phyloP scores from a whole-genome alignment of 2,888 invertebrate species.

The Xestoiulus laeticollis region DNA sequence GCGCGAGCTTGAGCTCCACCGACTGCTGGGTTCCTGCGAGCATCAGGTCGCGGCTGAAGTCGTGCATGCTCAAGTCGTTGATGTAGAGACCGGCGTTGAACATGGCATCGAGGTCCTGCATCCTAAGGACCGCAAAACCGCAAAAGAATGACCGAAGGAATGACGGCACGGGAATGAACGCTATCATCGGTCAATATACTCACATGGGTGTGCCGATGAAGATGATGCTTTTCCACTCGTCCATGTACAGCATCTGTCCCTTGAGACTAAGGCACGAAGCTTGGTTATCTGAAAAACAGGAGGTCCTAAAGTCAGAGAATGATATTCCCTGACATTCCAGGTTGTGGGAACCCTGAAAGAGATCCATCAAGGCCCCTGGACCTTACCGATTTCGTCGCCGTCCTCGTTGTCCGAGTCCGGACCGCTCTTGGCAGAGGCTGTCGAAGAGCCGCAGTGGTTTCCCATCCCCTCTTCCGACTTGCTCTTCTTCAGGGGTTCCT shows the following conservation, averaged over 20 bases:
- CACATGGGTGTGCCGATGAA: conserved; percentile 92
- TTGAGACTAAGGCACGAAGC: conserved; percentile 73
- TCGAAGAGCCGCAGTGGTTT: not conserved
- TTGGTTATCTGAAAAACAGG: not conserved
- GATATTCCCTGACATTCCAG: too few relatives aligned
- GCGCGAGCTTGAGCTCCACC: conserved; percentile 91
- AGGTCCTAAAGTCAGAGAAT: not conserved
- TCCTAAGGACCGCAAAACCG: conserved; percentile 64
- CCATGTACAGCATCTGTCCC: conserved; percentile 99
- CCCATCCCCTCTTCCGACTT: conserved; percentile 3
- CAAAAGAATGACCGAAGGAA: too few relatives aligned
- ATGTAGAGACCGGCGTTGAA: conserved; percentile 94
- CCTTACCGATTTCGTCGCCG: not conserved
- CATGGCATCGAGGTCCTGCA: conserved; percentile 92
- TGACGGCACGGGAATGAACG: too few relatives aligned
- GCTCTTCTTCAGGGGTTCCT: conserved; percentile 76
- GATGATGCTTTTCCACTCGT: conserved; percentile 97
- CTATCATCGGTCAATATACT: too few relatives aligned
- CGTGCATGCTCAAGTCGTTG: conserved; percentile 99
- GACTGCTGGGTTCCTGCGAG: conserved; percentile 86
- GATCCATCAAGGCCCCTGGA: not conserved
- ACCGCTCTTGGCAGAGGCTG: not conserved
- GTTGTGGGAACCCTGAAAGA: not conserved
- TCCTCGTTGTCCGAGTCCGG: conserved; percentile 1
- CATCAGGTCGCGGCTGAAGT: conserved; percentile 82